These are phyloP conservation scores for Melieria picta DNA, from an alignment of 2,888 invertebrate genomes.

Conservation along the genomic window DNA sequence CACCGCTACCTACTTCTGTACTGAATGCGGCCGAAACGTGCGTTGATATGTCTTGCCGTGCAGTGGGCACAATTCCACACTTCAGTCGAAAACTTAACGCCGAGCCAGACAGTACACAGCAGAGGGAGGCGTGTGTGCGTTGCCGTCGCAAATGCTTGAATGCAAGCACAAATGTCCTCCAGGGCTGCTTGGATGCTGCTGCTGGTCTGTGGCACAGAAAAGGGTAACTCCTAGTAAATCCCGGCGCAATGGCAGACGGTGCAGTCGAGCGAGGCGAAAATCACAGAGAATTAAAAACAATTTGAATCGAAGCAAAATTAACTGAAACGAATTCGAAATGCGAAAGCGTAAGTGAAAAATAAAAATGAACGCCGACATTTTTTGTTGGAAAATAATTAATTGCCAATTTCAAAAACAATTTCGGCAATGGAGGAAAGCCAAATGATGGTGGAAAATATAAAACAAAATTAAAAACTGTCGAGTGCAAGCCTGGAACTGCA, in stretches of 20 bases:
- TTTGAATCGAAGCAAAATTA: too few species aligned
- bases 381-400: too few species aligned
- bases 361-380: too few species aligned
- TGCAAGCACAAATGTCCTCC: slow-evolving; percentile 3
- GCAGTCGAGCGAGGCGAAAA: neutral
- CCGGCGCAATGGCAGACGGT: neutral
- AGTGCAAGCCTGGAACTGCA: too few species aligned
- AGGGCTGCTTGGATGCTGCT: slow-evolving; percentile 19
- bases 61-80: slow-evolving; percentile 44
- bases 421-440: too few species aligned
- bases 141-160: slow-evolving; percentile 19
- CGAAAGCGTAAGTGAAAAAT: too few species aligned
- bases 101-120: slow-evolving; percentile 51
- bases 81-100: slow-evolving; percentile 57
- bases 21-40: slow-evolving; percentile 32
- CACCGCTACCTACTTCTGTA: slow-evolving; percentile 16
- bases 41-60: slow-evolving; percentile 28
- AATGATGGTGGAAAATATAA: too few species aligned
- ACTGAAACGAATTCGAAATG: too few species aligned
- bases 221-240: slow-evolving; percentile 2
- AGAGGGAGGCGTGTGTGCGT: slow-evolving; percentile 25
- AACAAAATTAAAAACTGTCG: too few species aligned
- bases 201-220: neutral
- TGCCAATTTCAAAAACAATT: too few species aligned
- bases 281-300: neutral